Percentiles rank a stretch among this genome's conserved stretches.
phyloP scores from a whole-genome alignment of 2,888 invertebrate species.

The Aspidiotus destructor region DNA sequence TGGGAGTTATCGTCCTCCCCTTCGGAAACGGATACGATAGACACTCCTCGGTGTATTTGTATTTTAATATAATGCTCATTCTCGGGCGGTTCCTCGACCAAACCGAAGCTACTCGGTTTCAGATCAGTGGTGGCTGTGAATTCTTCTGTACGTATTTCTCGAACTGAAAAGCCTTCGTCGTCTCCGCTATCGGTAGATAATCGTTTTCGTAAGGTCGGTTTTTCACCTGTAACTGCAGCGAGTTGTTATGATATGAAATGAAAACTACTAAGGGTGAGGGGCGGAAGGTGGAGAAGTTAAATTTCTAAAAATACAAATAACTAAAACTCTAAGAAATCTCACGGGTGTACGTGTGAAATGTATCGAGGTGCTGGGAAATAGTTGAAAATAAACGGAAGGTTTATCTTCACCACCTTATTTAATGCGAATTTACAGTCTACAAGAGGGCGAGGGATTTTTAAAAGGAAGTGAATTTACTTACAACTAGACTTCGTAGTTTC shows the following conservation, averaged over 20 bases:
- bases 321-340: neutral
- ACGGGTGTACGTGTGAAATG: too few relatives aligned
- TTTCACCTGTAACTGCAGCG: conserved; percentile 22
- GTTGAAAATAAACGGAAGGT: too few relatives aligned
- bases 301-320: neutral
- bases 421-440: too few relatives aligned
- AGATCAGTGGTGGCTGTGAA: conserved; percentile 24
- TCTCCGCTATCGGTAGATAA: conserved; percentile 20
- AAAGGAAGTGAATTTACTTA: conserved; percentile 4
- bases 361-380: too few relatives aligned
- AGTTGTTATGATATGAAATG: neutral
- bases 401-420: too few relatives aligned
- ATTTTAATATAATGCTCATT: conserved; percentile 40
- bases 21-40: conserved; percentile 57
- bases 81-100: conserved; percentile 44
- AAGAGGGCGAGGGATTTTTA: too few relatives aligned
- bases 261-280: too few relatives aligned
- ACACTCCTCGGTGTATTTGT: conserved; percentile 48
- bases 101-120: conserved; percentile 43
- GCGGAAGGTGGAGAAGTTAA: neutral
- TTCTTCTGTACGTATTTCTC: conserved; percentile 27
- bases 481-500: conserved; percentile 1
- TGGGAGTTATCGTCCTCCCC: conserved; percentile 11
- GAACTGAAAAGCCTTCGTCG: conserved; percentile 25
- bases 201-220: conserved; percentile 11